Percentiles rank a stretch among this genome's conserved stretches.
Evolutionary conservation across 2,797 vertebrate genomes (phyloP).

Genomic region (Trematomus bernacchii): DNA sequence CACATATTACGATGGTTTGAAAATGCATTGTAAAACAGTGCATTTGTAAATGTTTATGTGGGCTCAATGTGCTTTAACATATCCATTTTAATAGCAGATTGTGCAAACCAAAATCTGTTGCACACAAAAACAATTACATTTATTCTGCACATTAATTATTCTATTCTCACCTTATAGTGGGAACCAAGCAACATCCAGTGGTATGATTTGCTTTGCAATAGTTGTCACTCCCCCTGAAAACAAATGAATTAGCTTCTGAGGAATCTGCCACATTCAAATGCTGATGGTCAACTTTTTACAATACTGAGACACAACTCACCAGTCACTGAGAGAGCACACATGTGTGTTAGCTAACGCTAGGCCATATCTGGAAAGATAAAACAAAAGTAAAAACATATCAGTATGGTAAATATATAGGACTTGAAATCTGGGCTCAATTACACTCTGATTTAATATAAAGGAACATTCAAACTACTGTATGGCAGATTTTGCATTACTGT

Average conservation of each 20-base stretch:
- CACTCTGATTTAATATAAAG: background rate
- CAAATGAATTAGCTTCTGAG: background rate
- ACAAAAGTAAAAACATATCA: background rate
- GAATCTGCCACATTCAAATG: background rate
- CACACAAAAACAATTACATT: too few relatives aligned
- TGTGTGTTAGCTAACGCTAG: conserved; percentile 78
- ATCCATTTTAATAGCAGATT: too few relatives aligned
- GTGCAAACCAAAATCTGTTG: too few relatives aligned
- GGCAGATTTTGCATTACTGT: background rate
- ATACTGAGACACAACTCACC: conserved; percentile 72
- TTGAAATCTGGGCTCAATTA: background rate
- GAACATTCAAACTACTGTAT: background rate
- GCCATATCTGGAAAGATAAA: conserved; percentile 80
- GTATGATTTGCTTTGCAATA: conserved; percentile 73
- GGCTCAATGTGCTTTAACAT: too few relatives aligned
- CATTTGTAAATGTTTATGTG: too few relatives aligned
- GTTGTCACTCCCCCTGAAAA: conserved; percentile 71
- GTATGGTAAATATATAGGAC: too few relatives aligned
- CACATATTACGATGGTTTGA: too few relatives aligned
- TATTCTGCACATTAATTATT: too few relatives aligned
- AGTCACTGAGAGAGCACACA: conserved; percentile 84
- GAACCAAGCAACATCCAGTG: conserved; percentile 76
- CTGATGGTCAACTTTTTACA: background rate
- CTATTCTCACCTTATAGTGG: conserved; percentile 84
- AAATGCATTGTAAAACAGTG: too few relatives aligned